These are phyloP conservation scores for Smithornis capensis DNA, from an alignment of 2,113 vertebrate species.

Conservation along the genomic window DNA sequence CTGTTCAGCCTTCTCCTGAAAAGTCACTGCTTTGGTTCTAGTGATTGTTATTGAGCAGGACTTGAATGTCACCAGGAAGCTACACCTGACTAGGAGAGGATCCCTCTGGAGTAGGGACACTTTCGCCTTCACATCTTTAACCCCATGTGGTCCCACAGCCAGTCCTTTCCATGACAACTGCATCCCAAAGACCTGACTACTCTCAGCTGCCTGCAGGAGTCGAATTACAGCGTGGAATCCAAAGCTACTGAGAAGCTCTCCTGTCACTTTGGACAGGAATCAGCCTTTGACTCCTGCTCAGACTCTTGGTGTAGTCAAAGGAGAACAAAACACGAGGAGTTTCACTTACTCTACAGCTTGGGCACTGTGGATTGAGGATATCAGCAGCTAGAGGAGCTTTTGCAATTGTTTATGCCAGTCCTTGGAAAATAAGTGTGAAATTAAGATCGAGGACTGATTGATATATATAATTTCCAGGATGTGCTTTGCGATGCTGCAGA, in stretches of 20 bases:
- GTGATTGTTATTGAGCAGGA: neutral
- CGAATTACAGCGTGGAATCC: neutral
- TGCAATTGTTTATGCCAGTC: neutral
- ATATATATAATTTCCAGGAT: neutral
- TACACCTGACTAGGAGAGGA: neutral
- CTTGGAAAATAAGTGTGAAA: neutral
- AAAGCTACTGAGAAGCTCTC: neutral
- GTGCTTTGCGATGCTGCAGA: neutral
- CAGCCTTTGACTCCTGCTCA: neutral
- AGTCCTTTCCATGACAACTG: neutral
- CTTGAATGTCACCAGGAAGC: neutral
- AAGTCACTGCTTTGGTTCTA: neutral
- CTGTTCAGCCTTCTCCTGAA: neutral
- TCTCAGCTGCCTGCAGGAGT: neutral
- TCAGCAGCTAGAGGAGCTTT: neutral
- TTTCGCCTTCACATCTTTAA: accelerated
- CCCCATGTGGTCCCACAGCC: accelerated
- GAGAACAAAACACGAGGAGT: neutral
- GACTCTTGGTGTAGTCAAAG: neutral
- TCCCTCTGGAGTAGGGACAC: neutral
- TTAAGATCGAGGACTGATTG: neutral
- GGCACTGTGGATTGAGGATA: neutral
- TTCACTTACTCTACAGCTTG: neutral
- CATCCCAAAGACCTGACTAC: neutral
- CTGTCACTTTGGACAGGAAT: neutral